Evolutionary conservation across 2,113 vertebrate genomes (phyloP), one percentile per base, ranked within the genome.

Genomic region (Cnemophilus loriae): DNA sequence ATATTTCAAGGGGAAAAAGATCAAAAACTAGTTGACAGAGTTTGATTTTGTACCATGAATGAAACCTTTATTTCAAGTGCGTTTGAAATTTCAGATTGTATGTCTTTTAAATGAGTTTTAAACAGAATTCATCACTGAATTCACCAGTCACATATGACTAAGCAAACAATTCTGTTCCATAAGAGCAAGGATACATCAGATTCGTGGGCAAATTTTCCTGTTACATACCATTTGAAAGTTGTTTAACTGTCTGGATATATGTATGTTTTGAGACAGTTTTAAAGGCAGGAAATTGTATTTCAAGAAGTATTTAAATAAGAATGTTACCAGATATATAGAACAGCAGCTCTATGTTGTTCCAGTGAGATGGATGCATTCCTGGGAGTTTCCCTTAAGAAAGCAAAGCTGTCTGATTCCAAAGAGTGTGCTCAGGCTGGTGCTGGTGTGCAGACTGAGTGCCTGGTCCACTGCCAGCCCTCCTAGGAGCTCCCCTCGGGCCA

Each of bases 261-360:
- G 3, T 88, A 47, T 81, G 55, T 23, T 74, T 77, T 83, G 42
- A 77, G 69, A 65, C 65, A 20, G 42, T 78, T 94, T 74, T 83
- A 86, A 84, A 80, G 68, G 52, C 89, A 95, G 95, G 95, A 96
- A 96, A 77, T 86, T 95, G 63, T 69, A 85, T 90, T 92, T 64
- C 56, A 93, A 94, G 56, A 77, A 83, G 33, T 77, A 91, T 76
- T 96, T 93, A 59, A 93, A 74, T 69, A 84, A 89, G 76, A 89
- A 85, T 80, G 24, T 89, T 91, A 87, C 53, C 28, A 69, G 11
- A 73, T 65, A 69, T 6, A 67, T 74, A 52, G 77, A 95, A 91
- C 61, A 92, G 86, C 50, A 85, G 52, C 22, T 39, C 39, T 88
- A 39, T 87, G 93, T 73, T 90, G 78, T 80, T 93, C 21, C 55